Percentiles rank a stretch among this genome's conserved stretches.
These are phyloP conservation scores for Pygocentrus nattereri DNA, from an alignment of 2,797 vertebrate species.

Conservation along the genomic window DNA sequence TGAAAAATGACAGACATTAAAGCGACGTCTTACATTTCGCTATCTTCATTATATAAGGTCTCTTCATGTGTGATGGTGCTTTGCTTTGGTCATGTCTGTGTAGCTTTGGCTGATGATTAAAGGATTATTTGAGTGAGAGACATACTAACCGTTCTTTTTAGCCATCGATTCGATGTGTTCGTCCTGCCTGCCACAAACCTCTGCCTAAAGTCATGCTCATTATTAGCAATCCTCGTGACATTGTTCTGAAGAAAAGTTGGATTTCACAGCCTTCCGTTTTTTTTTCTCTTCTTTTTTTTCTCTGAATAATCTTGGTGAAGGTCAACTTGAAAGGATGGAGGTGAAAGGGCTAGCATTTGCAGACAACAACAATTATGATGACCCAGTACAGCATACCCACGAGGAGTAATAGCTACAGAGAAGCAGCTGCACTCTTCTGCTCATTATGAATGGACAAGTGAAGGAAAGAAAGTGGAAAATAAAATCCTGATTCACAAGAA, in stretches of 20 bases:
- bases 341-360: not conserved
- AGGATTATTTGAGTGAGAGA: conserved; percentile 15
- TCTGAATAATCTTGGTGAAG: not conserved
- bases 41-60: not conserved
- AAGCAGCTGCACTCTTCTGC: not conserved
- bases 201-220: not conserved
- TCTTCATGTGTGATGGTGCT: not conserved
- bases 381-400: not conserved
- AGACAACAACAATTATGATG: not conserved
- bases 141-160: conserved; percentile 1
- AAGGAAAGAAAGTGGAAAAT: conserved; percentile 1
- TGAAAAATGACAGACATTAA: too few species aligned
- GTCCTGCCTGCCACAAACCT: not conserved
- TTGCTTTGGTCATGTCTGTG: not conserved
- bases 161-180: conserved; percentile 10
- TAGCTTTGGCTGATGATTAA: conserved; percentile 22
- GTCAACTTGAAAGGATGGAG: conserved; percentile 16
- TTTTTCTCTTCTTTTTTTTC: not conserved
- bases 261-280: not conserved
- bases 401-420: conserved; percentile 14
- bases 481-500: not conserved
- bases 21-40: too few species aligned
- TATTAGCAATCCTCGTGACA: not conserved
- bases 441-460: conserved; percentile 17
- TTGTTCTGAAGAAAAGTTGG: not conserved